Evolutionary conservation across 2,113 vertebrate genomes (phyloP), one percentile per base, ranked within the genome.

Genomic region (Delphinus delphis): DNA sequence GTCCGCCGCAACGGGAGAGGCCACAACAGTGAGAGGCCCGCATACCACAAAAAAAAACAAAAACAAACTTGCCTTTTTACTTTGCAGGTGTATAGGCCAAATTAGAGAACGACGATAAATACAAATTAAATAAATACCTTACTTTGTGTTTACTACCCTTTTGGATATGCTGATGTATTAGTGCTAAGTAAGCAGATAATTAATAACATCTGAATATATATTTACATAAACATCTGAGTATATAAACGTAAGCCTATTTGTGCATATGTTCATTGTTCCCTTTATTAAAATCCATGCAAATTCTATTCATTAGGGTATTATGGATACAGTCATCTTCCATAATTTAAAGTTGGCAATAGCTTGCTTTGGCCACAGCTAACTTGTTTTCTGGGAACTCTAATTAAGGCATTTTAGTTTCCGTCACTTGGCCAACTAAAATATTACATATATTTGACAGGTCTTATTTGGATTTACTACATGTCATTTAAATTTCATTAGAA

Each of bases 401-500:
- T 90, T 62, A 74, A 96, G 76, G 68, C 41, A 71, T 82, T 90
- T 93, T 91, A 44, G 17, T 68, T 58, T 41, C 14, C 53, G 23
- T 93, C 20, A 83, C 91, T 95, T 91, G 82, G 76, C 76, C 55
- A 88, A 36, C 47, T 73, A 73, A 79, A 88, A 80, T 71, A 73
- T 41, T 92, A 65, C 38, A 26, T 91, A 36, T 84, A 53, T 84
- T 58, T 88, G 77, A 84, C 50, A 88, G 65, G 20, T 53, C 33
- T 87, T 90, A 82, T 31, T 82, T 92, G 47, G 65, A 76, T 95
- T 92, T 74, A 88, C 26, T 88, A 20, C 28, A n/a, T 85, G 50
- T 92, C 25, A 70, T 96, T 95, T 91, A 44, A 77, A 80, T 91
- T 91, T 88, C 33, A 71, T 84, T 79, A 93, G 86, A 83, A 88